Conservation (phyloP, 2,888 invertebrate genomes). For the Epistrophe grossulariae region DNA sequence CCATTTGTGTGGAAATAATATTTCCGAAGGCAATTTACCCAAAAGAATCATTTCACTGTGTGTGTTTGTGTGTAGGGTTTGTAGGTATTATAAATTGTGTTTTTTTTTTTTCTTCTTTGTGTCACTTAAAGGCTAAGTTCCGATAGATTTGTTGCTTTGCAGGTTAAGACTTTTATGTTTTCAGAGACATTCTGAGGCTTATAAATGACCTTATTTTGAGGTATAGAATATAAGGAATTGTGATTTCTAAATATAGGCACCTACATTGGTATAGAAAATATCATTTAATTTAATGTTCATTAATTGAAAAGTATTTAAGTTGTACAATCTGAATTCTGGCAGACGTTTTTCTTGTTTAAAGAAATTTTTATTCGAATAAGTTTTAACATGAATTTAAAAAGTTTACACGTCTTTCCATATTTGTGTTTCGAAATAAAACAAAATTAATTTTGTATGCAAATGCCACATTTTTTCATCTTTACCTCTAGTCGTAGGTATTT, state of each 20-base stretch:
- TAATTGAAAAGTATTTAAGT: too few relatives aligned
- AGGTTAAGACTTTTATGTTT: conserved; percentile 11
- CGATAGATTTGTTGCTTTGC: conserved; percentile 18
- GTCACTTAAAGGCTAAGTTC: conserved; percentile 5
- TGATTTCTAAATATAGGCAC: background rate
- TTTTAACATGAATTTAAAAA: too few relatives aligned
- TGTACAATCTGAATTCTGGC: too few relatives aligned
- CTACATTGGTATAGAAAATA: background rate
- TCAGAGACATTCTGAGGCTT: background rate
- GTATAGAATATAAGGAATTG: background rate
- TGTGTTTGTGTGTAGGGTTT: background rate
- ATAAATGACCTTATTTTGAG: background rate
- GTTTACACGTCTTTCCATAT: too few relatives aligned
- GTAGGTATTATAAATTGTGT: background rate
- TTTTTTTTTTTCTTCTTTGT: conserved; percentile 6
- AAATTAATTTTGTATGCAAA: too few relatives aligned
- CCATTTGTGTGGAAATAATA: conserved; percentile 58
- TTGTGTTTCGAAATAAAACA: too few relatives aligned
- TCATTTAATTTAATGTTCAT: background rate
- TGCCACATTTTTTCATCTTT: too few relatives aligned
- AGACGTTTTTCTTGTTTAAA: too few relatives aligned
- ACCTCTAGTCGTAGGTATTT: too few relatives aligned
- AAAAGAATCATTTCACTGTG: conserved; percentile 1
- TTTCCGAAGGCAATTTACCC: conserved; percentile 44
- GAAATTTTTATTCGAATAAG: too few relatives aligned